A percentile compares a stretch with the other conserved stretches of the same genome.
Conservation (phyloP, 2,888 invertebrate species). For the Eristalis tenax region DNA sequence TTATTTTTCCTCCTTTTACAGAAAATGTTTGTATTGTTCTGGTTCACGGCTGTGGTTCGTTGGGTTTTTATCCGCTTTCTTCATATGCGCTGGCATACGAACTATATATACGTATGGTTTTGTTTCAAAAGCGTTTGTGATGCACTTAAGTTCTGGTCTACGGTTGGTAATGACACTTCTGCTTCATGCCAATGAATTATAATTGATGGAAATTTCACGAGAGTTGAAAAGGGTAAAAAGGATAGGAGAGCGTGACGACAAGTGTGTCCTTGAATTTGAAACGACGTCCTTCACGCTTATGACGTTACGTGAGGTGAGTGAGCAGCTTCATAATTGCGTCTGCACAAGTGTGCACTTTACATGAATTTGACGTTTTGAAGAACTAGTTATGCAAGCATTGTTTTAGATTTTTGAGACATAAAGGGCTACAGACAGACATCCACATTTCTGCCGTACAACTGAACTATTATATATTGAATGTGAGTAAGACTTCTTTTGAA, state of each 20-base stretch:
- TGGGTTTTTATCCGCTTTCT: conserved; percentile 1
- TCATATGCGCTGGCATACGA: conserved; percentile 4
- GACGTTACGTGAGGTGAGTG: not conserved
- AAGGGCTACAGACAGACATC: not conserved
- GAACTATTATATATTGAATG: no score
- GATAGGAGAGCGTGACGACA: not conserved
- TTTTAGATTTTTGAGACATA: not conserved
- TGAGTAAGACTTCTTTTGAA: no score
- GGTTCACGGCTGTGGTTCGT: not conserved
- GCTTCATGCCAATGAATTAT: conserved; percentile 55
- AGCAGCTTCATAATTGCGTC: not conserved
- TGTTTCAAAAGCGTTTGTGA: conserved; percentile 2
- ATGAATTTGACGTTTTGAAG: not conserved
- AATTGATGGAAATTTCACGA: conserved; percentile 61
- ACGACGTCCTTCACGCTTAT: not conserved
- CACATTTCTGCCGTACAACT: no score
- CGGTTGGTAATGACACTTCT: conserved; percentile 28
- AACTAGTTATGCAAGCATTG: not conserved
- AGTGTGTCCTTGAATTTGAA: conserved; percentile 1
- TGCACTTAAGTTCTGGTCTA: conserved; percentile 43
- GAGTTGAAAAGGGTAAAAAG: conserved; percentile 28
- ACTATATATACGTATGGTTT: conserved; percentile 12
- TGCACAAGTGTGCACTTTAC: not conserved
- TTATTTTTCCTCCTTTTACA: conserved; percentile 17
- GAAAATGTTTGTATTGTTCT: conserved; percentile 20